Evolutionary conservation across 2,113 vertebrate genomes (phyloP).

Genomic region (Ictalurus punctatus): DNA sequence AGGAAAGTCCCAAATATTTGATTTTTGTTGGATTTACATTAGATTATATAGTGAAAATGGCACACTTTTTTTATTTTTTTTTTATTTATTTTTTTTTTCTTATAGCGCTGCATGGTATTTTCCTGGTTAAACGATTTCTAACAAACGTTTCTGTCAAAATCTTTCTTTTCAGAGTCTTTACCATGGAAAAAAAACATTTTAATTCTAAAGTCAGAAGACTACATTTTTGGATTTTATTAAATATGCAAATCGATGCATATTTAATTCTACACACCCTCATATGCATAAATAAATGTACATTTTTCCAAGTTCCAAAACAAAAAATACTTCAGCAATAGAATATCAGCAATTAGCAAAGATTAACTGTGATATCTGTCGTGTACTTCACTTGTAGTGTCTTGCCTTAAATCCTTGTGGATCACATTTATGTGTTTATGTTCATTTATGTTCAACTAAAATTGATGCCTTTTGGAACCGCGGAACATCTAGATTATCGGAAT

Average conservation of each 20-base stretch:
- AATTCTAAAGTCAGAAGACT: not conserved
- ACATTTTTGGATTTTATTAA: not conserved
- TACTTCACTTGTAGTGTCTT: not conserved
- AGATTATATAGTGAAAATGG: not conserved
- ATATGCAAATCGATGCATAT: not conserved
- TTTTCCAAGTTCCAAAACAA: not conserved
- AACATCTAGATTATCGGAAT: not conserved
- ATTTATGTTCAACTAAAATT: not conserved
- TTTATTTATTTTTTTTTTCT: too few relatives aligned
- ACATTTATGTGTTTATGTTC: not conserved
- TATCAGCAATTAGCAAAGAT: not conserved
- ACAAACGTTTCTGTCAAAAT: not conserved
- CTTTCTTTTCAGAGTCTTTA: not conserved
- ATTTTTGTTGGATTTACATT: not conserved
- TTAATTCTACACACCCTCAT: not conserved
- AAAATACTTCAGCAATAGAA: not conserved
- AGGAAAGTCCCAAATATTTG: not conserved
- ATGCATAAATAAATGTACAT: not conserved
- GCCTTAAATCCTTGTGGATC: not conserved
- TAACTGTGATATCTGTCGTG: not conserved
- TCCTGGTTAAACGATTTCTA: not conserved
- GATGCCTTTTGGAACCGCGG: conserved; percentile 20
- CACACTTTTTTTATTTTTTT: not conserved
- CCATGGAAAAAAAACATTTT: not conserved
- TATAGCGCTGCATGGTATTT: not conserved